Conservation (phyloP, 2,797 vertebrate genomes). For the Intellagama lesueurii region DNA sequence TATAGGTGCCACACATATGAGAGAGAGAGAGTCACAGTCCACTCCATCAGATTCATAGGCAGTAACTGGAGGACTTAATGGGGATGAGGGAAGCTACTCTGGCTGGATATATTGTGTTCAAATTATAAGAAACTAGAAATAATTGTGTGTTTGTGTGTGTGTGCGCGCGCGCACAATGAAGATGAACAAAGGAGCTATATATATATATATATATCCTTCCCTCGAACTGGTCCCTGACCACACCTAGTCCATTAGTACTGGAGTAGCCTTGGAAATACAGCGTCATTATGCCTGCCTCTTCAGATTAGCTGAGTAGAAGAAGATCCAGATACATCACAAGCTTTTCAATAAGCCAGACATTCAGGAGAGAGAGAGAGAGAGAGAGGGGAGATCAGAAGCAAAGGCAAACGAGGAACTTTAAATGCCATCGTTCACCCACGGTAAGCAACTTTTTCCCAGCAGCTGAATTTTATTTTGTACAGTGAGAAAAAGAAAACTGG, state of each 20-base stretch:
- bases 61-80: neutral
- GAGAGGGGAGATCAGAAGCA: constrained; percentile 17
- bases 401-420: constrained; percentile 23
- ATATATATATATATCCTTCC: constrained; percentile 74
- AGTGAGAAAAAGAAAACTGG: rapidly evolving
- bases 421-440: constrained; percentile 19
- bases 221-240: constrained; percentile 83
- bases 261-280: constrained; percentile 71
- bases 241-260: constrained; percentile 85
- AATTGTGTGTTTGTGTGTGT: too few relatives aligned
- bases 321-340: constrained; percentile 50
- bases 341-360: neutral
- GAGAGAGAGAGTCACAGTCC: too few relatives aligned
- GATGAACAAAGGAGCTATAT: constrained; percentile 22
- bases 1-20: neutral
- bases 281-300: constrained; percentile 58
- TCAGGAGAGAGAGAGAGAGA: neutral
- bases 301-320: constrained; percentile 35
- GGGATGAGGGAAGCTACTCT: neutral
- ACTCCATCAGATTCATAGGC: neutral
- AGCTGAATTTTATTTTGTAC: constrained; percentile 21
- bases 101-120: neutral
- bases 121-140: neutral
- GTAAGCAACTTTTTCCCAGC: constrained; percentile 59
- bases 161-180: neutral